Percentiles rank a stretch among this genome's conserved stretches.
These are phyloP conservation scores for Drosophila merina DNA, from an alignment of 2,888 invertebrate species.

Conservation along the genomic window DNA sequence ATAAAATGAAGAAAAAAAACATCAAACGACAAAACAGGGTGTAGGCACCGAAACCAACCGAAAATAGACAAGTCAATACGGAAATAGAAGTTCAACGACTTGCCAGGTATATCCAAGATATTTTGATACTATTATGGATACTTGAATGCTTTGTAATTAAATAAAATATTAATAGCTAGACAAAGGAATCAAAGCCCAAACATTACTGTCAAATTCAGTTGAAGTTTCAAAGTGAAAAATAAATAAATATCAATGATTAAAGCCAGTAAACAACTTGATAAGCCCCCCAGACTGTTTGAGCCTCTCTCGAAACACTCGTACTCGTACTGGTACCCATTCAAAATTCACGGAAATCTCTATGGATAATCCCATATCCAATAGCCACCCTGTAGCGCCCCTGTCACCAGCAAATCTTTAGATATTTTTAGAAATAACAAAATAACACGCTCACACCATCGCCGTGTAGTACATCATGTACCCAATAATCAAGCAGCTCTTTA, in stretches of 20 bases:
- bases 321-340: not conserved
- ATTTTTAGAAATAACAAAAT: slow-evolving; percentile 71
- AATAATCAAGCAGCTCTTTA: slow-evolving; percentile 39
- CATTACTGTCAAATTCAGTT: not conserved
- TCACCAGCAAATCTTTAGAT: slow-evolving; percentile 52
- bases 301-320: not conserved
- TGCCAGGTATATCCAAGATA: not conserved
- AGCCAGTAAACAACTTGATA: not conserved
- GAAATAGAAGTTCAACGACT: slow-evolving; percentile 22
- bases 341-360: not conserved
- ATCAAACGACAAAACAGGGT: slow-evolving; percentile 66
- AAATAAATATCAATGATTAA: not conserved
- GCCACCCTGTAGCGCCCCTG: slow-evolving; percentile 60
- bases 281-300: not conserved
- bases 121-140: not conserved
- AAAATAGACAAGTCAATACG: slow-evolving; percentile 1
- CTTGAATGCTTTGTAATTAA: not conserved
- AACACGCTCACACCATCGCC: slow-evolving; percentile 58
- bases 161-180: not conserved
- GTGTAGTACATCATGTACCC: slow-evolving; percentile 67
- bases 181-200: not conserved
- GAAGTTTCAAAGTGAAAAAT: not conserved
- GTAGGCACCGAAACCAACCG: slow-evolving; percentile 13
- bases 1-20: slow-evolving; percentile 57
- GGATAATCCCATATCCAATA: slow-evolving; percentile 3